Percentiles rank a stretch among this genome's conserved stretches.
phyloP scores from a whole-genome alignment of 2,888 invertebrate species.

The Lissocephala sabroskyi region DNA sequence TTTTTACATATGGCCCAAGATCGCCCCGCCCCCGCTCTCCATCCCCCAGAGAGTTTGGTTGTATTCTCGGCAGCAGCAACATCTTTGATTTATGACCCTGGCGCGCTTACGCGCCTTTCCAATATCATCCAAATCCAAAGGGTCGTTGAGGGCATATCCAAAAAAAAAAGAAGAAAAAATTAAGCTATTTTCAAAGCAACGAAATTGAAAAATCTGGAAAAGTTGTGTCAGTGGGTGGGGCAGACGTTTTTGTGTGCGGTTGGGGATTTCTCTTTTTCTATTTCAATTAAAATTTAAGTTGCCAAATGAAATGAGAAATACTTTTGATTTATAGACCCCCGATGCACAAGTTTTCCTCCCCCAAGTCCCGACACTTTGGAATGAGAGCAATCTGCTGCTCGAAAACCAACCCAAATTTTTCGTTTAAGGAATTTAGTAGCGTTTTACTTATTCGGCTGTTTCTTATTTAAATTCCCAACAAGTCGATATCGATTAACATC shows the following conservation, averaged over 20 bases:
- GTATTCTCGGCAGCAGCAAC: slow-evolving; percentile 13
- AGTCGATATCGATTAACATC: no score
- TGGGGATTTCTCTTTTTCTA: slow-evolving; percentile 25
- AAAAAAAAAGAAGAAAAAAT: no score
- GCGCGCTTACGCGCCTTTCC: slow-evolving; percentile 32
- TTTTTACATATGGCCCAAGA: neutral
- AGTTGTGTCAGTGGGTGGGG: neutral
- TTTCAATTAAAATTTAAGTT: slow-evolving; percentile 57
- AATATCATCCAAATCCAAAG: slow-evolving; percentile 52
- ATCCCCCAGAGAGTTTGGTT: neutral
- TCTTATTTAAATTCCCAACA: no score
- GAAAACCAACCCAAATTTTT: no score
- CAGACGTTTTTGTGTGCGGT: neutral
- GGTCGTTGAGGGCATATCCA: neutral
- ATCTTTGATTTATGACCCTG: slow-evolving; percentile 52
- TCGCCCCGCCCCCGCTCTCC: neutral
- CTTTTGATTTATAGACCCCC: slow-evolving; percentile 45
- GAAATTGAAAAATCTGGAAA: neutral
- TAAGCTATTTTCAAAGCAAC: neutral
- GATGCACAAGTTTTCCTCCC: no score
- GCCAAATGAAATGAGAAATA: slow-evolving; percentile 39
- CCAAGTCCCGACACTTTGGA: no score
- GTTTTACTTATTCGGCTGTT: no score
- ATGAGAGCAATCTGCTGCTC: no score
- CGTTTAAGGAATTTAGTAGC: no score